Base-by-base conservation (phyloP, 2,797 vertebrate genomes). In the Atherinosoma microstoma region DNA sequence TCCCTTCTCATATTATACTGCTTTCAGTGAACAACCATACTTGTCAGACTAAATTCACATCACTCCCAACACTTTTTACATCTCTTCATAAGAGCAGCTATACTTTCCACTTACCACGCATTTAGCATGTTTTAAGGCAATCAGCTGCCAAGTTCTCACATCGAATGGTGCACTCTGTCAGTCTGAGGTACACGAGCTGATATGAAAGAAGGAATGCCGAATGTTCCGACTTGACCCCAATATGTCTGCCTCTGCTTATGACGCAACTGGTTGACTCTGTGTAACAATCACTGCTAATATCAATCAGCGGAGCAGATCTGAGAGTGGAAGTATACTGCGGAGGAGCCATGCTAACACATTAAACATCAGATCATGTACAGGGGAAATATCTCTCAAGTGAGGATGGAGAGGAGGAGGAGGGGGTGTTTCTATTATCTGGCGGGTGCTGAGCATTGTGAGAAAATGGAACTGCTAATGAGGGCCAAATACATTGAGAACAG, bases 201-300 rank as follows among this genome's bases (percentile, higher is more conserved):
- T 73, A 54, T 69, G 75, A 80, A 78, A 67, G 71, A 78, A 77
- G 30, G 53, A 79, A 71, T 9, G 63, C 76, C 85, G 49, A 79
- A 71, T 10, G 63, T 76, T 86, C 70, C 73, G 24, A 58, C 76
- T 76, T 90, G 88, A 92, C 92, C 92, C 69, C 75, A 89, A 91
- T 94, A 91, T 87, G 90, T 94, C 92, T 91, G 63, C 57, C 51
- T 60, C 29, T 38, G 80, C 85, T 87, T 89, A 92, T 88, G 88
- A 93, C 83, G 89, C 89, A 82, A 84, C 80, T 92, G 86, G 85
- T 88, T 83, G 89, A 89, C 78, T 78, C 80, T 85, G 64, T 70
- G 79, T 69, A 91, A 92, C 86, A 79, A 89, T 92, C 78, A 60
- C 54, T 24, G 84, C 77, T 76, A 83, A 89, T 90, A 91, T 93